Evolutionary conservation across 2,797 vertebrate species (phyloP).

Genomic region (Aphelocoma californica): DNA sequence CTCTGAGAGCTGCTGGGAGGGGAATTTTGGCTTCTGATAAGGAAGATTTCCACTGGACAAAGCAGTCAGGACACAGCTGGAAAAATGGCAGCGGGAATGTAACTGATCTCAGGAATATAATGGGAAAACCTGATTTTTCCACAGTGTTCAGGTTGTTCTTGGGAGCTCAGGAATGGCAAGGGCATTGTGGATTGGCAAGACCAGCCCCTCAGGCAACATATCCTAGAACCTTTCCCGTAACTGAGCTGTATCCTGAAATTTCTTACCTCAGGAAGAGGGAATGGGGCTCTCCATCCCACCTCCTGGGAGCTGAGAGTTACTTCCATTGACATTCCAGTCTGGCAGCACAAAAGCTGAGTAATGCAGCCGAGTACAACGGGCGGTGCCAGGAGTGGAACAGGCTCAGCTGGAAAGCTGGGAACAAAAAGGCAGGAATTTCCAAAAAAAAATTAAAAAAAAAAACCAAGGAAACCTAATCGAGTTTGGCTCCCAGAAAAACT

Average conservation of each 20-base stretch:
- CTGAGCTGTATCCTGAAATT: background rate
- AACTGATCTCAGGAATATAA: background rate
- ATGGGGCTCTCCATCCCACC: background rate
- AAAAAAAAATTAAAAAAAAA: too few relatives aligned
- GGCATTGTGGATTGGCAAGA: background rate
- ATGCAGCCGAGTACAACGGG: background rate
- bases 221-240: background rate
- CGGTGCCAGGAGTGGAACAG: background rate
- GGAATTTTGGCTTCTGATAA: background rate
- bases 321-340: background rate
- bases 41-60: background rate
- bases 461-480: background rate
- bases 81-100: background rate
- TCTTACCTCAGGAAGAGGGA: background rate
- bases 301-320: background rate
- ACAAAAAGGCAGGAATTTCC: background rate
- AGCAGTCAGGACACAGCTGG: background rate
- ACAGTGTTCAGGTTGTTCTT: background rate
- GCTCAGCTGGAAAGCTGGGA: conserved; percentile 10
- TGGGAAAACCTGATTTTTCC: conserved; percentile 26
- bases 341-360: conserved; percentile 47
- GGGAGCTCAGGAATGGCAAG: background rate
- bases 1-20: background rate
- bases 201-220: background rate
- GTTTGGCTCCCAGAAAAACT: background rate